A percentile compares a stretch with the other conserved stretches of the same genome.
Evolutionary conservation across 2,113 vertebrate genomes (phyloP).

Genomic region (Thomomys bottae): DNA sequence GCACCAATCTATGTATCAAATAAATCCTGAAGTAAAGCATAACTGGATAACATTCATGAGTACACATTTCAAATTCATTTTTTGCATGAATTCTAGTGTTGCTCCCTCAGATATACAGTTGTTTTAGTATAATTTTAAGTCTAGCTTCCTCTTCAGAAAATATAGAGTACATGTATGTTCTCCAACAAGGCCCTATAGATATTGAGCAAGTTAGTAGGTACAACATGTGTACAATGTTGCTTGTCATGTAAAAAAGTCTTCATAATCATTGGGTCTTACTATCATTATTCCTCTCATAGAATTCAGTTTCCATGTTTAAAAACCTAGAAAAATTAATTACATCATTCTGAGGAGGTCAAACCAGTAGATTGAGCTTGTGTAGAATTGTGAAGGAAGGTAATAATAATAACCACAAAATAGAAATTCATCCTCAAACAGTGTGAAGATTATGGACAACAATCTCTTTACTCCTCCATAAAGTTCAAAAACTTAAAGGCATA

Average conservation of each 20-base stretch:
- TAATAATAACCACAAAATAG: background rate
- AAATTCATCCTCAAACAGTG: background rate
- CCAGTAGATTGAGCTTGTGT: background rate
- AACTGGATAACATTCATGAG: background rate
- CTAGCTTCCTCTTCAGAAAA: slow-evolving; percentile 6
- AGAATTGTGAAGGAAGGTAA: background rate
- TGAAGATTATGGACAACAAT: background rate
- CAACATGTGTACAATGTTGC: background rate
- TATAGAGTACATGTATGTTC: background rate
- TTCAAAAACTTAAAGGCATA: background rate
- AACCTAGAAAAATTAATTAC: background rate
- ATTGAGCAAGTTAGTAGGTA: background rate
- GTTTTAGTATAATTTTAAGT: background rate
- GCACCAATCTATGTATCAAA: background rate
- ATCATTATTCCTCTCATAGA: background rate
- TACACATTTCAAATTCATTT: background rate
- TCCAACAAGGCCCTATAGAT: background rate
- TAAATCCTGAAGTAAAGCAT: background rate
- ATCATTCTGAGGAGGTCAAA: background rate
- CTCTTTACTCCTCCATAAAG: background rate
- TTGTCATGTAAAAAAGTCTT: background rate
- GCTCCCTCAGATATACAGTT: background rate
- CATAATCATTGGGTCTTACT: background rate
- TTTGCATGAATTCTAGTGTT: background rate
- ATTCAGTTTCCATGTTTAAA: slow-evolving; percentile 12